Evolutionary conservation across 1,140 invertebrate species (phyloP).

Genomic region (Nixonia krombeini): DNA sequence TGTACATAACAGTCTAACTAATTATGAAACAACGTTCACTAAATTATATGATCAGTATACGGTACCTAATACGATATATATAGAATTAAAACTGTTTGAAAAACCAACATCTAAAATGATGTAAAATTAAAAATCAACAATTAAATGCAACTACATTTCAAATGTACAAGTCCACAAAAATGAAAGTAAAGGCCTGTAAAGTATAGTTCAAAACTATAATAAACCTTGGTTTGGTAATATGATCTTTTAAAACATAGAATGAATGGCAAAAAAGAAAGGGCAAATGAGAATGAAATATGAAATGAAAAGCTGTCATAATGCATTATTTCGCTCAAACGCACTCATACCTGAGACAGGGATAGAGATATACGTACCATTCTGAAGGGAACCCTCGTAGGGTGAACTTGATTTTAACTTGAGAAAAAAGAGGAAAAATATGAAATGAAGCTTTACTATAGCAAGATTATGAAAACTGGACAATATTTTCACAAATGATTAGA

Average conservation of each 20-base stretch:
- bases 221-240: conserved; percentile 27
- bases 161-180: too few relatives aligned
- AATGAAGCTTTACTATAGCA: not conserved
- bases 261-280: conserved; percentile 31
- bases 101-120: too few relatives aligned
- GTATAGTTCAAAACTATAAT: too few relatives aligned
- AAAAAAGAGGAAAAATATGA: not conserved
- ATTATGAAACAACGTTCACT: too few relatives aligned
- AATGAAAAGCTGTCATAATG: conserved; percentile 71
- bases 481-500: conserved; percentile 3
- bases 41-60: too few relatives aligned
- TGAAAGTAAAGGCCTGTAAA: too few relatives aligned
- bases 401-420: conserved; percentile 1
- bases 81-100: too few relatives aligned
- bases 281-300: conserved; percentile 54
- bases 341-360: conserved; percentile 60
- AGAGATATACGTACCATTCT: conserved; percentile 65
- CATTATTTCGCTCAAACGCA: conserved; percentile 60
- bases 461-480: not conserved
- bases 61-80: too few relatives aligned
- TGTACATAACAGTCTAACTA: too few relatives aligned
- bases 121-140: too few relatives aligned
- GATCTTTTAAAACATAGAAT: conserved; percentile 29
- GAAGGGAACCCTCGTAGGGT: conserved; percentile 12
- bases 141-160: too few relatives aligned